A percentile compares a stretch with the other conserved stretches of the same genome.
Evolutionary conservation across 2,888 invertebrate species (phyloP).

Genomic region (Teleogryllus oceanicus): DNA sequence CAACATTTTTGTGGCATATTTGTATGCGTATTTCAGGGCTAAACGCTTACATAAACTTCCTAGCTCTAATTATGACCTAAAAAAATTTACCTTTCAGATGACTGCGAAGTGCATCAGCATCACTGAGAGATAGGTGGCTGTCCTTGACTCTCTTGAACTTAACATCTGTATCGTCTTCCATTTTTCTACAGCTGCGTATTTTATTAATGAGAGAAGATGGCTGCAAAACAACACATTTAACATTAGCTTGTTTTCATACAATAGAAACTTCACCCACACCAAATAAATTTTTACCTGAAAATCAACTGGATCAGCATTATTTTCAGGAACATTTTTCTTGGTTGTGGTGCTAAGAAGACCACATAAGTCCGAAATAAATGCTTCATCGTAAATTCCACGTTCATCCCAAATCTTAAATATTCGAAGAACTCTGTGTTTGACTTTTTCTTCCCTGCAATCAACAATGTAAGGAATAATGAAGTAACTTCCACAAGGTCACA

Average conservation of each 20-base stretch:
- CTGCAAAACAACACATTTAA: slow-evolving; percentile 49
- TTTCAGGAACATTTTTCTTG: slow-evolving; percentile 61
- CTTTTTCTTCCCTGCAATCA: slow-evolving; percentile 74
- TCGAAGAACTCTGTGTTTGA: slow-evolving; percentile 77
- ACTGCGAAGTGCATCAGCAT: slow-evolving; percentile 72
- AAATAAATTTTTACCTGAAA: slow-evolving; percentile 60
- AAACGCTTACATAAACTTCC: too few species aligned
- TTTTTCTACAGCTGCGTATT: slow-evolving; percentile 67
- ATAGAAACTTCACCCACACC: neutral
- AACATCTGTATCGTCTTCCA: slow-evolving; percentile 70
- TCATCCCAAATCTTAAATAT: slow-evolving; percentile 97
- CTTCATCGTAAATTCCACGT: slow-evolving; percentile 83
- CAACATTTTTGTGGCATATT: too few species aligned
- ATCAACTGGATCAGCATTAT: slow-evolving; percentile 56
- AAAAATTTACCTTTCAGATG: slow-evolving; percentile 69
- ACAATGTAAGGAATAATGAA: neutral
- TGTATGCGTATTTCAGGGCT: too few species aligned
- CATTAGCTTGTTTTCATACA: neutral
- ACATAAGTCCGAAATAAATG: slow-evolving; percentile 81
- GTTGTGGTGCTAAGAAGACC: slow-evolving; percentile 77
- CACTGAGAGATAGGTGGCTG: slow-evolving; percentile 65
- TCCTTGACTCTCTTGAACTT: slow-evolving; percentile 67
- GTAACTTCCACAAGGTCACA: too few species aligned
- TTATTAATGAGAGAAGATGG: slow-evolving; percentile 69
- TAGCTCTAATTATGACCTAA: too few species aligned